These are phyloP conservation scores for Calycopis cecrops DNA, from an alignment of 1,140 invertebrate species.

Conservation along the genomic window DNA sequence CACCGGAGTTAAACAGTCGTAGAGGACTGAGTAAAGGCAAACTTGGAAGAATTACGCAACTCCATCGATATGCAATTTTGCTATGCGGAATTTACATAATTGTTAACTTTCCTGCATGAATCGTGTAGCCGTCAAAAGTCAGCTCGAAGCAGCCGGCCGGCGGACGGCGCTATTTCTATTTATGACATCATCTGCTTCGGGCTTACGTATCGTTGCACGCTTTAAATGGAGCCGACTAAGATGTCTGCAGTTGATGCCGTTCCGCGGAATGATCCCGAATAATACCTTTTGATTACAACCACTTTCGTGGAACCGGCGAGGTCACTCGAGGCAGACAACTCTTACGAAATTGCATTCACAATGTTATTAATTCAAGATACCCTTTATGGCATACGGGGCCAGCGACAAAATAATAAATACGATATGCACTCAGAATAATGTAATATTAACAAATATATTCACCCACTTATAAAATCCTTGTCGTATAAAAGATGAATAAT, in stretches of 20 bases:
- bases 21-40: too few relatives aligned
- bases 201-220: conserved; percentile 72
- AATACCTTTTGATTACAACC: conserved; percentile 62
- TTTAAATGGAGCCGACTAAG: conserved; percentile 71
- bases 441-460: conserved; percentile 36
- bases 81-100: too few relatives aligned
- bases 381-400: conserved; percentile 60
- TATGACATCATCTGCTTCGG: conserved; percentile 72
- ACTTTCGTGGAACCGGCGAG: conserved; percentile 54
- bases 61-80: too few relatives aligned
- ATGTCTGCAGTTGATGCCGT: conserved; percentile 70
- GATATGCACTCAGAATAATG: conserved; percentile 45
- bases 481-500: not conserved
- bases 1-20: too few relatives aligned
- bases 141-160: conserved; percentile 42
- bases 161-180: conserved; percentile 71
- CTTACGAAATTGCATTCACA: conserved; percentile 52
- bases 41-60: too few relatives aligned
- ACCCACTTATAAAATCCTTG: conserved; percentile 4
- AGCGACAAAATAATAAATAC: conserved; percentile 36
- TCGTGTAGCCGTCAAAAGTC: conserved; percentile 18
- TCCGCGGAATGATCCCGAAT: conserved; percentile 69
- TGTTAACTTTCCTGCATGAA: conserved; percentile 21
- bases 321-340: conserved; percentile 45
- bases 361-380: conserved; percentile 67